These are phyloP conservation scores for Agonum fuliginosum DNA, from an alignment of 2,888 invertebrate genomes.

Conservation along the genomic window DNA sequence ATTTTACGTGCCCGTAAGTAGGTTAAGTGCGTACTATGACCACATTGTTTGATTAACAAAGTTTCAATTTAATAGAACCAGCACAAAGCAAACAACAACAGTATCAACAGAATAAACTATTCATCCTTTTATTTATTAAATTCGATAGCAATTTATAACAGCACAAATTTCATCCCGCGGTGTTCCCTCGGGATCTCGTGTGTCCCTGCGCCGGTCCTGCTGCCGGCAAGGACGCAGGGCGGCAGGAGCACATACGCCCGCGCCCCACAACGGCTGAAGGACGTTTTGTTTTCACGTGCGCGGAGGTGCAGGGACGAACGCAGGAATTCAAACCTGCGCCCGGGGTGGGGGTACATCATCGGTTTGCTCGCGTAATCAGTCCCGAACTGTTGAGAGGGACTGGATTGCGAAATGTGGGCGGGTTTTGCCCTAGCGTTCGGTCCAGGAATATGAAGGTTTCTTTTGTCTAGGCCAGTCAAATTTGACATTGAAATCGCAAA, in stretches of 20 bases:
- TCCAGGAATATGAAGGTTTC: neutral
- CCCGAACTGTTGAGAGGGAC: slow-evolving; percentile 36
- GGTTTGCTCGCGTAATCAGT: slow-evolving; percentile 29
- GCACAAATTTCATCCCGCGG: slow-evolving; percentile 5
- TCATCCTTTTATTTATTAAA: slow-evolving; percentile 25
- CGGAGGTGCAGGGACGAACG: neutral
- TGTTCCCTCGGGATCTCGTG: slow-evolving; percentile 9
- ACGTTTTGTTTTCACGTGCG: slow-evolving; percentile 56
- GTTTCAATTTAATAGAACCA: too few relatives aligned
- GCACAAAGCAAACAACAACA: too few relatives aligned
- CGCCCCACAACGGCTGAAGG: slow-evolving; percentile 39
- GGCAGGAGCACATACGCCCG: slow-evolving; percentile 23
- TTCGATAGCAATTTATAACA: slow-evolving; percentile 38
- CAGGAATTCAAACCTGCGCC: slow-evolving; percentile 27
- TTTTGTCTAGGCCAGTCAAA: too few relatives aligned
- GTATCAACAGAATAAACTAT: slow-evolving; percentile 11
- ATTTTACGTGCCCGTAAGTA: too few relatives aligned
- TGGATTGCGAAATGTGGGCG: neutral
- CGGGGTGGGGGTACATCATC: slow-evolving; percentile 32
- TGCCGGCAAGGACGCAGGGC: neutral
- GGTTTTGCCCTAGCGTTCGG: neutral
- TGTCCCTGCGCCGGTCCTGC: neutral
- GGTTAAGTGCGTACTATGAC: too few relatives aligned
- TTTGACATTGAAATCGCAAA: too few relatives aligned
- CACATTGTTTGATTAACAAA: too few relatives aligned